Conservation (phyloP, 2,797 vertebrate species). For the Erpetoichthys calabaricus region DNA sequence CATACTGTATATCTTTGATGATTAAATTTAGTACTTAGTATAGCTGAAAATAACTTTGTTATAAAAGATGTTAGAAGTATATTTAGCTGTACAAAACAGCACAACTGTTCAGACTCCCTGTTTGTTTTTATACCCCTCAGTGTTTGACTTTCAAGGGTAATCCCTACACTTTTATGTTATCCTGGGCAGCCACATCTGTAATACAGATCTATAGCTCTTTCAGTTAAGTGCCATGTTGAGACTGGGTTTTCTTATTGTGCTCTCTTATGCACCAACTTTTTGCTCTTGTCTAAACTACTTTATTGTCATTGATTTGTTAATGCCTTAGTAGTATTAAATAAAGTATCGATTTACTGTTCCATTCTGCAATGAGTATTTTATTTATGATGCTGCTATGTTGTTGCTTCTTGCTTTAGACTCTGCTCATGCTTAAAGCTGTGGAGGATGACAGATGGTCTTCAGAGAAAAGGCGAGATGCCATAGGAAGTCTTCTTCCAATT, state of each 20-base stretch:
- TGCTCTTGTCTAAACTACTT: too few species aligned
- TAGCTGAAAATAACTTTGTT: too few species aligned
- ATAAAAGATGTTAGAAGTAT: too few species aligned
- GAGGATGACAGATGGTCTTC: conserved; percentile 48
- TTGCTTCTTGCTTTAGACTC: conserved; percentile 60
- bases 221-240: conserved; percentile 21
- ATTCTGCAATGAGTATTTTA: conserved; percentile 59
- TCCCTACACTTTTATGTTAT: too few species aligned
- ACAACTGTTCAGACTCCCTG: too few species aligned
- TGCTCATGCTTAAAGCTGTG: conserved; percentile 63
- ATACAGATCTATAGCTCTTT: too few species aligned
- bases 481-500: conserved; percentile 55
- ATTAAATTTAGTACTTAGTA: too few species aligned
- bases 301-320: conserved; percentile 52
- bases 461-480: conserved; percentile 61
- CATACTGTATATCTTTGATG: too few species aligned
- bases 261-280: conserved; percentile 18
- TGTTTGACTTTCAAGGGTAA: too few species aligned
- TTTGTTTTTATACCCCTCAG: too few species aligned
- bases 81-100: too few species aligned
- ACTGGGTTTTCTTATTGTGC: conserved; percentile 38
- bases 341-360: conserved; percentile 60
- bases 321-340: conserved; percentile 53
- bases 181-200: too few species aligned
- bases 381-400: conserved; percentile 39